phyloP scores from a whole-genome alignment of 1,140 invertebrate species.

The Charaxes varanes region DNA sequence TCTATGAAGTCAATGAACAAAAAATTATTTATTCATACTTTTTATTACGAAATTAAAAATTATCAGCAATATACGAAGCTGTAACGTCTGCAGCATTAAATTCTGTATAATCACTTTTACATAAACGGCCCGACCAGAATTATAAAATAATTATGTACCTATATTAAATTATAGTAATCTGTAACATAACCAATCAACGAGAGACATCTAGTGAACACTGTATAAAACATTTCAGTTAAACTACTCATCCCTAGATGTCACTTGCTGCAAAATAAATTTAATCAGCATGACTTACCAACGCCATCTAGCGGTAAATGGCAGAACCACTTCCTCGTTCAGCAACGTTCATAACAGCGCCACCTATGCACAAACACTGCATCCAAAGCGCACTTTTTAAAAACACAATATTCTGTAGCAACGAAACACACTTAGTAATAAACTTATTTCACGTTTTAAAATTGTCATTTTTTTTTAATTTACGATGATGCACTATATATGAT shows the following conservation, averaged over 20 bases:
- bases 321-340: slow-evolving; percentile 35
- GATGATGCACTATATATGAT: slow-evolving; percentile 32
- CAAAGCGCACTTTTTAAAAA: slow-evolving; percentile 53
- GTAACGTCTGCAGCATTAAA: too few relatives aligned
- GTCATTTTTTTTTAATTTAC: slow-evolving; percentile 31
- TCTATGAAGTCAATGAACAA: too few relatives aligned
- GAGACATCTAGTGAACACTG: too few relatives aligned
- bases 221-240: too few relatives aligned
- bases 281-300: slow-evolving; percentile 47
- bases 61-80: too few relatives aligned
- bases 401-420: slow-evolving; percentile 26
- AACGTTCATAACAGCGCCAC: slow-evolving; percentile 52
- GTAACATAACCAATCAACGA: too few relatives aligned
- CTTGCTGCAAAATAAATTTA: slow-evolving; percentile 3
- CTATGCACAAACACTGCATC: slow-evolving; percentile 63
- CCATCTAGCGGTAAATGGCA: slow-evolving; percentile 43
- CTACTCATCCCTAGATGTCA: slow-evolving; percentile 41
- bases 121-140: too few relatives aligned
- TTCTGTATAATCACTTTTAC: too few relatives aligned
- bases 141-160: too few relatives aligned
- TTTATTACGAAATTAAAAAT: too few relatives aligned
- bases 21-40: too few relatives aligned
- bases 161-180: too few relatives aligned
- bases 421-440: slow-evolving; percentile 27
- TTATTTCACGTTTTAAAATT: slow-evolving; percentile 42